Evolutionary conservation across 1,140 invertebrate genomes (phyloP).

Genomic region (Elysia chlorotica): DNA sequence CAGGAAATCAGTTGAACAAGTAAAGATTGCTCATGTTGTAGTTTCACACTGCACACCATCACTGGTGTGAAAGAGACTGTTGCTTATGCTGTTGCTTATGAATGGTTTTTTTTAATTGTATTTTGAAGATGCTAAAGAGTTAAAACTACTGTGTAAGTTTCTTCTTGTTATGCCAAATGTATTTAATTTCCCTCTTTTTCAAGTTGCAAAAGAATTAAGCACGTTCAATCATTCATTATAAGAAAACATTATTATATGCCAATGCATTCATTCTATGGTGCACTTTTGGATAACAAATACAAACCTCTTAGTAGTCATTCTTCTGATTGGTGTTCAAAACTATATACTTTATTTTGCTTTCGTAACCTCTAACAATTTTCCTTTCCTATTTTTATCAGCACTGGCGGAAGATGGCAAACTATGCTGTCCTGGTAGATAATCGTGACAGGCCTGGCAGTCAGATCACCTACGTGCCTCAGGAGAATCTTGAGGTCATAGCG

Average conservation of each 20-base stretch:
- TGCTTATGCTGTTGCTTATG: no score
- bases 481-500: constrained; percentile 58
- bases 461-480: constrained; percentile 61
- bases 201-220: not conserved
- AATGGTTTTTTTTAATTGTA: no score
- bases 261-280: not conserved
- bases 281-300: not conserved
- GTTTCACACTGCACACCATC: no score
- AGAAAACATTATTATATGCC: not conserved
- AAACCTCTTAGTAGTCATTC: no score
- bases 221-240: not conserved
- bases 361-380: not conserved
- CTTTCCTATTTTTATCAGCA: constrained; percentile 40
- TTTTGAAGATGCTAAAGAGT: no score
- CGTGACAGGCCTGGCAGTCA: constrained; percentile 56
- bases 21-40: no score
- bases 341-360: not conserved
- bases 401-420: constrained; percentile 59
- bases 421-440: constrained; percentile 62
- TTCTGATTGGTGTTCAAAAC: no score
- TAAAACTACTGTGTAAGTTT: no score
- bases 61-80: no score
- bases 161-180: no score
- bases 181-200: no score
- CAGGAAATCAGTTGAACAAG: no score